Evolutionary conservation across 2,888 invertebrate species (phyloP).

Genomic region (Adelognathus sp.): DNA sequence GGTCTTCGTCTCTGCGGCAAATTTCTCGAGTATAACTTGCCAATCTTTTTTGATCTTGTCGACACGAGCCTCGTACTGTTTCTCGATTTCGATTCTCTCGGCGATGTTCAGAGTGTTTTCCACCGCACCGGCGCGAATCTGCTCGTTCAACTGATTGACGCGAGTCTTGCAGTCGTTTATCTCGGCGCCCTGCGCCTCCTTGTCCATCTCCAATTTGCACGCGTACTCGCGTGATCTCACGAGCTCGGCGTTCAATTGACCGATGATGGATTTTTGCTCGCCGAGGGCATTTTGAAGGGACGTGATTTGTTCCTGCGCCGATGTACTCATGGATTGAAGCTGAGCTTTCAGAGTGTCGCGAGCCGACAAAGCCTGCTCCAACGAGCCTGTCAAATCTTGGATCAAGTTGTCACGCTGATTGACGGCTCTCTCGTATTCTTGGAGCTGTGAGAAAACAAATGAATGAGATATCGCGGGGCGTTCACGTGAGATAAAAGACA

Average conservation of each 20-base stretch:
- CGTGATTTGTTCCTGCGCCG: conserved; percentile 66
- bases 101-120: conserved; percentile 68
- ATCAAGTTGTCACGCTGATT: conserved; percentile 88
- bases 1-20: conserved; percentile 69
- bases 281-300: conserved; percentile 68
- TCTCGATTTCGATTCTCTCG: conserved; percentile 71
- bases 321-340: conserved; percentile 83
- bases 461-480: not conserved
- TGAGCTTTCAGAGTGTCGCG: conserved; percentile 85
- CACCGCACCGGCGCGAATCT: conserved; percentile 67
- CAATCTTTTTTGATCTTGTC: conserved; percentile 77
- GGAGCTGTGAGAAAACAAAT: conserved; percentile 82
- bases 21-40: conserved; percentile 74
- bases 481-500: not conserved
- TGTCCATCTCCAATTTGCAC: conserved; percentile 83
- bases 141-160: conserved; percentile 72
- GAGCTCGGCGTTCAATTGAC: conserved; percentile 67
- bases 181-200: conserved; percentile 82
- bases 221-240: conserved; percentile 66
- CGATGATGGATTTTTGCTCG: conserved; percentile 67
- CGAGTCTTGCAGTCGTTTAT: conserved; percentile 72
- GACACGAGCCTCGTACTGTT: conserved; percentile 73
- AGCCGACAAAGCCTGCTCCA: conserved; percentile 86
- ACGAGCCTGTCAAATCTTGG: conserved; percentile 87
- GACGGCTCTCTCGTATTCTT: conserved; percentile 88